phyloP scores from a whole-genome alignment of 2,113 vertebrate genomes.

The Rhabdomys dilectus region DNA sequence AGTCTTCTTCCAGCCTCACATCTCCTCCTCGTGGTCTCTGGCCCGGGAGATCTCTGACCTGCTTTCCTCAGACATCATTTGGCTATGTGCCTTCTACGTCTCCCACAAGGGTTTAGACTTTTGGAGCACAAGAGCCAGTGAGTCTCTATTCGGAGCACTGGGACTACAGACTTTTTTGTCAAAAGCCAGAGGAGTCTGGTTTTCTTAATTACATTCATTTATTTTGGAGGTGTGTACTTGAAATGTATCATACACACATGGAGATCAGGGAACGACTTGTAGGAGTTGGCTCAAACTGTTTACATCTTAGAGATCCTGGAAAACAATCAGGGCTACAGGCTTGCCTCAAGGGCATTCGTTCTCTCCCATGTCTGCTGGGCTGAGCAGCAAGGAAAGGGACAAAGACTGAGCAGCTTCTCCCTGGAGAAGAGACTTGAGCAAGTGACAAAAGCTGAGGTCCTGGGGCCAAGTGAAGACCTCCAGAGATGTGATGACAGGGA shows the following conservation, averaged over 20 bases:
- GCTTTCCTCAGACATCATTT: not conserved
- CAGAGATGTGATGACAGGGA: not conserved
- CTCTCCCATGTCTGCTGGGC: no score
- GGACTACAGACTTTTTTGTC: not conserved
- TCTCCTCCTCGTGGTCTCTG: not conserved
- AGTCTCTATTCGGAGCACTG: not conserved
- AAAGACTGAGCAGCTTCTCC: not conserved
- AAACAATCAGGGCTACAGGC: not conserved
- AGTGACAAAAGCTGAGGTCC: not conserved
- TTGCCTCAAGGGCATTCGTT: not conserved
- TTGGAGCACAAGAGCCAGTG: not conserved
- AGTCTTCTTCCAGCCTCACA: not conserved
- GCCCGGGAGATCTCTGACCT: not conserved
- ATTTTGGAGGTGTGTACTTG: not conserved
- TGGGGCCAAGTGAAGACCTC: not conserved
- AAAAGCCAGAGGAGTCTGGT: not conserved
- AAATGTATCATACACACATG: not conserved
- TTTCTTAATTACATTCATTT: not conserved
- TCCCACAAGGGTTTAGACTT: not conserved
- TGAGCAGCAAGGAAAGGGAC: no score
- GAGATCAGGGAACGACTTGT: not conserved
- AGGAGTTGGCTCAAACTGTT: not conserved
- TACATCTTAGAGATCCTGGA: not conserved
- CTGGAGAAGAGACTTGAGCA: not conserved
- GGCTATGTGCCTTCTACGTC: not conserved